Percentiles rank a stretch among this genome's conserved stretches.
phyloP scores from a whole-genome alignment of 1,140 invertebrate species.

The Dinoponera quadriceps region DNA sequence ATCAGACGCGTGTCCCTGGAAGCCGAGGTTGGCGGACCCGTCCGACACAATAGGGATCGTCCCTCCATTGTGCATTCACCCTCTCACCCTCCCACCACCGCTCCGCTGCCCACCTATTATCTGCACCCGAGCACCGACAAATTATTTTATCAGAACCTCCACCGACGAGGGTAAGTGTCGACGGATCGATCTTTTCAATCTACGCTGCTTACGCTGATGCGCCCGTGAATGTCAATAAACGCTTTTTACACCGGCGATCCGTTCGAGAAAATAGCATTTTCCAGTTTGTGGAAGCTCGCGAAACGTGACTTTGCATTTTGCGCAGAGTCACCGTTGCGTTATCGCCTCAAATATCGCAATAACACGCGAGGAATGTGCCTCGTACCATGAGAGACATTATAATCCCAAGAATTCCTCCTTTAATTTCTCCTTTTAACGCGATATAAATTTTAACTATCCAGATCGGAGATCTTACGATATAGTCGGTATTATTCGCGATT shows the following conservation, averaged over 20 bases:
- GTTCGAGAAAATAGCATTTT: not conserved
- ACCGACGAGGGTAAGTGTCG: constrained; percentile 48
- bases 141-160: constrained; percentile 73
- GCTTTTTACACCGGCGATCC: constrained; percentile 1
- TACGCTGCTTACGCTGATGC: constrained; percentile 36
- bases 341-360: too few relatives aligned
- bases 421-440: too few relatives aligned
- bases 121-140: constrained; percentile 65
- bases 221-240: constrained; percentile 11
- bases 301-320: not conserved
- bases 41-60: constrained; percentile 73
- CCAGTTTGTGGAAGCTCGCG: not conserved
- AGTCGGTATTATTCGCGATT: too few relatives aligned
- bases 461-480: too few relatives aligned
- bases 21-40: constrained; percentile 59
- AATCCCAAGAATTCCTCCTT: too few relatives aligned
- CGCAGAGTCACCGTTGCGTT: too few relatives aligned
- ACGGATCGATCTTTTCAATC: constrained; percentile 66
- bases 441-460: too few relatives aligned
- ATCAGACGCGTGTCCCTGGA: constrained; percentile 79
- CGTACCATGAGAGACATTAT: too few relatives aligned
- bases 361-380: too few relatives aligned
- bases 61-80: constrained; percentile 66
- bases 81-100: constrained; percentile 56
- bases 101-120: constrained; percentile 67